Conservation (phyloP, 2,888 invertebrate genomes). For the Pantelozetes paolii region DNA sequence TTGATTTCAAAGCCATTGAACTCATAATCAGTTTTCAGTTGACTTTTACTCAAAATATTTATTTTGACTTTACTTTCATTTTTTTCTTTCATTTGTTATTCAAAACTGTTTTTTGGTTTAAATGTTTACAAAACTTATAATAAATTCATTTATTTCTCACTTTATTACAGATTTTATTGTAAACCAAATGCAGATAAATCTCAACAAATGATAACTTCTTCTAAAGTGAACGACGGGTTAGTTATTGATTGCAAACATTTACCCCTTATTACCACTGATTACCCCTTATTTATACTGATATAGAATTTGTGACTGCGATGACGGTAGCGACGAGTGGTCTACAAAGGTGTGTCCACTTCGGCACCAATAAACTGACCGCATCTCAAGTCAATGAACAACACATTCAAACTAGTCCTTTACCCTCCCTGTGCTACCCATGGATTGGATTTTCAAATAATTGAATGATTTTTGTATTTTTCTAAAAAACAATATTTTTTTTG, state of each 20-base stretch:
- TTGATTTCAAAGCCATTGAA: neutral
- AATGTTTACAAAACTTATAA: neutral
- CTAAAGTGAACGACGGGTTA: conserved; percentile 56
- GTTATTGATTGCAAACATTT: neutral
- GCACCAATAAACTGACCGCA: neutral
- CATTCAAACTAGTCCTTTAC: neutral
- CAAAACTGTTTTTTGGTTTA: too few species aligned
- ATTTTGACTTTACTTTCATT: too few species aligned
- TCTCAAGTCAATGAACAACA: neutral
- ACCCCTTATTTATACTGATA: neutral
- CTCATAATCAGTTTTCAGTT: neutral
- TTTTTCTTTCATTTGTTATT: too few species aligned
- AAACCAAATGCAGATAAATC: conserved; percentile 48
- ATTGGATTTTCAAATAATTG: too few species aligned
- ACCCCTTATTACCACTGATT: neutral
- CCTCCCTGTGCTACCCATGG: neutral
- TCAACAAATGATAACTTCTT: conserved; percentile 50
- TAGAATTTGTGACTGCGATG: conserved; percentile 67
- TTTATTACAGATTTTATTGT: conserved; percentile 45
- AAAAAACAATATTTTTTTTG: too few species aligned
- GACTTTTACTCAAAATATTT: too few species aligned
- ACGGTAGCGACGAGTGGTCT: conserved; percentile 74
- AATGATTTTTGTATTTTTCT: too few species aligned
- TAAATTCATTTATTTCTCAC: too few species aligned
- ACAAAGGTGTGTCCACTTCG: neutral